Base-by-base conservation (phyloP, 2,113 vertebrate species). In the Anguilla japonica region DNA sequence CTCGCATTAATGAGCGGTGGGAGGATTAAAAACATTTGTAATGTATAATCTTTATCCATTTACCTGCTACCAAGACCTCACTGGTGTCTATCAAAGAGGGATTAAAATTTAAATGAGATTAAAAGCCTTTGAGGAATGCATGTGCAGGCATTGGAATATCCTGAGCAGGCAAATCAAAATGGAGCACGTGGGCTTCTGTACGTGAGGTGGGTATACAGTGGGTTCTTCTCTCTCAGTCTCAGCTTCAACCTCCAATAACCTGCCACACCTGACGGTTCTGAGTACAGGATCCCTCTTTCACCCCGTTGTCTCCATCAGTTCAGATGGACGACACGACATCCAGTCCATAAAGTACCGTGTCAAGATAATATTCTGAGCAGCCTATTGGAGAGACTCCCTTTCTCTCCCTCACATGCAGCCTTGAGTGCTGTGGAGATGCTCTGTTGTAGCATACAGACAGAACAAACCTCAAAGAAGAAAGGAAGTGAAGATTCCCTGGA, bases 1-100 rank as follows among this genome's bases (percentile, higher is more conserved):
- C 63, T 1, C 46, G 40, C 53, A 39, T 71, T 63, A 83, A 78
- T 15, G 86, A 83, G 41, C 15, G 15, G 86, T 87, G 82, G 8
- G 71, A 53, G 53, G 86, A 79, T 75, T 84, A 53, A 75, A 60
- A 75, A 50, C 50, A 87, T 67, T 67, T 79, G 82, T 60, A 81
- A 75, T 53, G 78, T 67, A 79, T 57, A 41, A 53, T 87, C 82
- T 78, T 84, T 53, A 79, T 79, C 83, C 82, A 80, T 84, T 43
- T 79, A 78, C 82, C 83, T 79, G 86, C 71, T 84, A 79, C 75
- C 34, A 34, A 56, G 85, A 43, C 50, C 18, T 41, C 40, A 15
- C 79, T 81, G 79, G 67, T 82, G 20, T 20, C 34, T 7, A 63
- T 86, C 29, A 79, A n/a, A 80, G 80, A 75, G 41, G 75, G 82